Base-by-base conservation (phyloP, 2,888 invertebrate species). In the Ochlodes sylvanus region DNA sequence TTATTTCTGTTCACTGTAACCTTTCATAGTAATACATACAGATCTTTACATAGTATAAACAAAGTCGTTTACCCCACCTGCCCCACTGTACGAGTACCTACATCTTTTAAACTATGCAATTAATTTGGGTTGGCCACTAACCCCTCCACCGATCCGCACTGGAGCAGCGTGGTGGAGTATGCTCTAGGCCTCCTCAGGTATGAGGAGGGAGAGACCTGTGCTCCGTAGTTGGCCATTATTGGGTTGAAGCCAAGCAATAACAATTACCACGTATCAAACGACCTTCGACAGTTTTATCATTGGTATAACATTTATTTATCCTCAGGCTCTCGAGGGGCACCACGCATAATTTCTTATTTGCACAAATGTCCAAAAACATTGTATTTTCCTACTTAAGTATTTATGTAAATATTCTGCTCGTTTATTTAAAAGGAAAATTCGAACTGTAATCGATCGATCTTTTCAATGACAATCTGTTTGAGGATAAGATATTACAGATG, bases 341-440 rank as follows among this genome's bases (percentile, higher is more conserved):
- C 17, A 55, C 27, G 63, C 12, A 60, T 56, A 19, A 61, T 67
- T 47, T 55, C 54, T 60, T 60, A 66, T 54, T 66, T 60, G 44
- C 54, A 54, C 60, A 47, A 27, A 60, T 66, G 66, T 60, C 42
- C 60, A 55, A 41, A 52, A 58, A 42, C 42, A 54, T 54, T 32
- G 60, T 34, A 34, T 67, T 67, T 67, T 67, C 54, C 66, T 60
- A 61, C 42, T 55, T 34, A 55, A 9, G 60, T 15, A 61, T 32
- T 52, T 61, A 55, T 34, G 44, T 54, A 44, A 42, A 54, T 44
- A 27, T 34, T 47, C 47, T 17, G 44, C 34, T 12, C 17, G n/a
- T 47, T 41, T 63, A 41, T n/a, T 57, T 34, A 50, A 47, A 67
- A 61, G 67, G 67, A 67, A 67, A 67, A 62, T 44, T 61, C 67